Base-by-base conservation (phyloP, 2,113 vertebrate genomes). In the Cololabis saira region DNA sequence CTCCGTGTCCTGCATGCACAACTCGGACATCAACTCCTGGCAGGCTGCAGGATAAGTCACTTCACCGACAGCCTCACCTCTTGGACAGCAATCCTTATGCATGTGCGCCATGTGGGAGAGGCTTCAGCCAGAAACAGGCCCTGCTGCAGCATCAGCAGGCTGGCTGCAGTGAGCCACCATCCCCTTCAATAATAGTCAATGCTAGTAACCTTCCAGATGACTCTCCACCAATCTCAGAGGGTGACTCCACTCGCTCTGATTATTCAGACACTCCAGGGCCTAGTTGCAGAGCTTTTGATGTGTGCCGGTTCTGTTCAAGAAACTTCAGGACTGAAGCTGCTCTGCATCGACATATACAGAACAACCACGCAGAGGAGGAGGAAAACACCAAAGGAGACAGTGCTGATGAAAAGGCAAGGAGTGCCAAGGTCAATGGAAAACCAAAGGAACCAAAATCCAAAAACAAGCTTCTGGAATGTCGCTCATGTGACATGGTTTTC, bases 91-190 rank as follows among this genome's bases (percentile, higher is more conserved):
- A 78, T 14, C 85, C 86, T 0, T 90, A 92, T 4, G 83, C 83
- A 0, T 93, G 92, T 12, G 89, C 87, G 0, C 90, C 79, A 0
- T 93, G 91, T 27, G 91, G 91, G 16, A 81, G 76, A 59, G 81
- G 84, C 17, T 93, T 92, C 65, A 81, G 74, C 65, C 90, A 91
- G 54, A 92, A 92, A 41, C 86, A 91, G 66, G 90, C 90, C 16
- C 71, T 93, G 67, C 69, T 92, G 43, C 83, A 87, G 50, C 91
- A 93, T 67, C 91, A 92, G 73, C 89, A 92, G 78, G 90, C 89
- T 0, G 90, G 87, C 3, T 88, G 80, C 43, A 67, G 77, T 19
- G 67, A 84, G 22, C 71, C 67, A 2, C 37, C 67, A 0, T 73
- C 73, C 0, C 40, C 68, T 0, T 71, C 69, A 0, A 60, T 67